Evolutionary conservation across 2,888 invertebrate species (phyloP), one percentile per base, ranked within the genome.

Genomic region (Stenotaenia linearis): DNA sequence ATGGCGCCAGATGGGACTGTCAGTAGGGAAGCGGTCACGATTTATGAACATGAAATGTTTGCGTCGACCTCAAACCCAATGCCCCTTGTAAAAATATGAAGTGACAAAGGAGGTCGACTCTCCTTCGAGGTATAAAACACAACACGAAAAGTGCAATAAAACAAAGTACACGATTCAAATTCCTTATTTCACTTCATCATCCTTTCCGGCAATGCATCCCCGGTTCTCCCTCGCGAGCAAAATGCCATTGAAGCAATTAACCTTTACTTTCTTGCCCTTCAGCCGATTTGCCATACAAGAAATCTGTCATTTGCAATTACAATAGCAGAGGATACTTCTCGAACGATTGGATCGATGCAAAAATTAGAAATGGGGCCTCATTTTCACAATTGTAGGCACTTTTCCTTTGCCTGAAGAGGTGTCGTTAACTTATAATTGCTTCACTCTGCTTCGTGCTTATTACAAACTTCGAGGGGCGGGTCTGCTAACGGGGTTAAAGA

Each of bases 1-100:
- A 61, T 61, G 61, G 61, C 61, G 25, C 61, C 61, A 61, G 61
- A 61, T 61, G 61, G 61, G 61, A 61, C 61, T 61, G 61, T 61
- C 61, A 61, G 61, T 61, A 9, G 61, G 25, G 61, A 61, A 61
- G 61, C 61, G 61, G 61, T 61, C 61, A 61, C 61, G 61, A 61
- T 61, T 61, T 61, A 61, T 61, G 61, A 61, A 61, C 61, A 25
- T 61, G 61, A 61, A 61, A 61, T 61, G 61, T 61, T 61, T 61
- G 61, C 61, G 61, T 61, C 61, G 61, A 61, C 61, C 61, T 61
- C 61, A 61, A 61, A 61, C 61, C 61, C 61, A 61, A 61, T 61
- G 61, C 23, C 61, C 61, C 61, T 61, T 61, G 61, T 61, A 61
- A 61, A 61, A 61, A 61, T 61, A 61, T 61, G 61, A 61, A 61